Conservation (phyloP, 2,888 invertebrate species). For the Mylabris sibirica region DNA sequence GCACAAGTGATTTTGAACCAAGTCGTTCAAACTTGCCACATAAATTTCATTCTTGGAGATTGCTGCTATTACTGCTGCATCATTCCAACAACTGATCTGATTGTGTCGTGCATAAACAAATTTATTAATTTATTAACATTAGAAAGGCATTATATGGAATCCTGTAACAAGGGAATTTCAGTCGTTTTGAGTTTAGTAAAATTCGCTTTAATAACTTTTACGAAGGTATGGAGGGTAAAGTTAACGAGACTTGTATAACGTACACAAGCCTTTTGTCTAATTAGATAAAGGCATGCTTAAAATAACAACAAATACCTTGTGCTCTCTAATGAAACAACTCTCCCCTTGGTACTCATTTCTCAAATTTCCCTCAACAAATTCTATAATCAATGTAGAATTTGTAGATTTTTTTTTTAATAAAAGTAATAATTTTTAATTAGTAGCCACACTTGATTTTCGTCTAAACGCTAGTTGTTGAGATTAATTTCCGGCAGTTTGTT, state of each 20-base stretch:
- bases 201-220: constrained; percentile 30
- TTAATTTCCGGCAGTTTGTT: constrained; percentile 6
- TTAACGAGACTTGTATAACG: constrained; percentile 53
- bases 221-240: constrained; percentile 33
- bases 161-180: background rate
- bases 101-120: background rate
- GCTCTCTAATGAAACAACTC: constrained; percentile 59
- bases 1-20: constrained; percentile 58
- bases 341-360: constrained; percentile 34
- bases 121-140: background rate
- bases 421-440: background rate
- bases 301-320: constrained; percentile 62
- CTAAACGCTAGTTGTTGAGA: background rate
- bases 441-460: background rate
- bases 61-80: background rate
- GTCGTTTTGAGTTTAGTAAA: background rate
- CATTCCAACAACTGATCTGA: background rate
- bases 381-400: constrained; percentile 19
- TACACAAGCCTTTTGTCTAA: constrained; percentile 59
- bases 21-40: constrained; percentile 59
- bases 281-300: constrained; percentile 64
- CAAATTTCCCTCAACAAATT: constrained; percentile 22
- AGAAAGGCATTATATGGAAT: background rate
- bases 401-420: background rate
- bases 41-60: constrained; percentile 54